These are phyloP conservation scores for Botia almorhae DNA, from an alignment of 2,797 vertebrate species.

Conservation along the genomic window DNA sequence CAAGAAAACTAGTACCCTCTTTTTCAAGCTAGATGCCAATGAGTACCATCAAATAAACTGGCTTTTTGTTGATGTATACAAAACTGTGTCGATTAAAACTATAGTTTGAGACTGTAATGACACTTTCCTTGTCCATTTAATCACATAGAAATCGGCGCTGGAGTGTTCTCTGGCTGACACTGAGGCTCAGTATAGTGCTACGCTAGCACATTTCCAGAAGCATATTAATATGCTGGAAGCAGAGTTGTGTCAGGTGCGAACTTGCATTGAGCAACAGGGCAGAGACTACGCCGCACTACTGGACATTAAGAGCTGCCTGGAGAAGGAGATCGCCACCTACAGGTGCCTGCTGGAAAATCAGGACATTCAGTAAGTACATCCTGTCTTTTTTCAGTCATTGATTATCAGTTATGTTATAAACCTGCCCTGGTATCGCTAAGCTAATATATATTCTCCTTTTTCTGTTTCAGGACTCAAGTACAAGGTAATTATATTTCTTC, in stretches of 20 bases:
- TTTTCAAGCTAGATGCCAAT: no score
- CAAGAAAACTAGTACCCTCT: no score
- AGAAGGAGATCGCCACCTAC: slow-evolving; percentile 87
- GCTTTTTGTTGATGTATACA: no score
- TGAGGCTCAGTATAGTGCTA: slow-evolving; percentile 83
- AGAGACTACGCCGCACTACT: slow-evolving; percentile 80
- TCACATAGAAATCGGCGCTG: slow-evolving; percentile 84
- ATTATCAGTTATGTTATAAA: not conserved
- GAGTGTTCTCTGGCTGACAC: slow-evolving; percentile 87
- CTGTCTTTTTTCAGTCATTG: not conserved
- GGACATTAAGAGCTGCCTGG: slow-evolving; percentile 82
- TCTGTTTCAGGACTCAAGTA: slow-evolving; percentile 25
- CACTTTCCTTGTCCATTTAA: not conserved
- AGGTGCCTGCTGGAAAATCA: slow-evolving; percentile 82
- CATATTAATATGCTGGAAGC: slow-evolving; percentile 80
- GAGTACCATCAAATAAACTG: no score
- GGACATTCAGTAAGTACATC: slow-evolving; percentile 74
- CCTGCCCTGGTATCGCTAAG: not conserved
- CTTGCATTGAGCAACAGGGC: slow-evolving; percentile 81
- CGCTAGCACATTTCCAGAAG: slow-evolving; percentile 80
- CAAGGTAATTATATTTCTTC: slow-evolving; percentile 29
- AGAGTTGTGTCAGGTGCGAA: slow-evolving; percentile 77
- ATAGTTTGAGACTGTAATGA: no score
- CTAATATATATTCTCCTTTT: not conserved
- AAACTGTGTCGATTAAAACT: not conserved